Percentiles rank a stretch among this genome's conserved stretches.
These are phyloP conservation scores for Strigamia transsilvanica DNA, from an alignment of 2,888 invertebrate species.

Conservation along the genomic window DNA sequence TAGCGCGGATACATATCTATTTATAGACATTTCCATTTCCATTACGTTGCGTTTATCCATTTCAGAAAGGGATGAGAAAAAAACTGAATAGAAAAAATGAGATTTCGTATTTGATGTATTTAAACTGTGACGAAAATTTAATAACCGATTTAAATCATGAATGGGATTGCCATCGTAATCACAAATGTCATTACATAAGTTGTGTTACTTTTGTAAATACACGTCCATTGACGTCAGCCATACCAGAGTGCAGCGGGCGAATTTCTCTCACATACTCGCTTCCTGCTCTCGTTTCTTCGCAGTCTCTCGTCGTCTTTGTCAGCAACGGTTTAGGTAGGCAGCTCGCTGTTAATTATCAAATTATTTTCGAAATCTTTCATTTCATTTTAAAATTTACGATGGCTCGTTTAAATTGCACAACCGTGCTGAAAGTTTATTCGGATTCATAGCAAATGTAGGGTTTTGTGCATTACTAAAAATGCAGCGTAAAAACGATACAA, in stretches of 20 bases:
- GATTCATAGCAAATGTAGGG: no score
- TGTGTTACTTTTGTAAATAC: neutral
- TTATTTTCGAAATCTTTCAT: neutral
- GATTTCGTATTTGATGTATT: neutral
- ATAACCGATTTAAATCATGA: conserved; percentile 4
- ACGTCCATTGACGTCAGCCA: conserved; percentile 34
- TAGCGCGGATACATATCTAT: neutral
- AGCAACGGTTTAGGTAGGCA: conserved; percentile 23
- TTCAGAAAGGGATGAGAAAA: neutral
- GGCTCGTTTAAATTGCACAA: no score
- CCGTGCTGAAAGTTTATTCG: no score
- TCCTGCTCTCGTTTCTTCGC: conserved; percentile 40
- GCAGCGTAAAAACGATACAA: no score
- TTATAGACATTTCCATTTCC: neutral
- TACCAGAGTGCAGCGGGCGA: conserved; percentile 31
- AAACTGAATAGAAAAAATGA: neutral
- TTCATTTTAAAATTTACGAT: neutral
- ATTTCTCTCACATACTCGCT: conserved; percentile 19
- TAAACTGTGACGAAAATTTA: neutral
- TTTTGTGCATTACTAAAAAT: no score
- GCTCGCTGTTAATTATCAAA: neutral
- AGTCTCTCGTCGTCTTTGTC: conserved; percentile 48
- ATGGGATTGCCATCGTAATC: conserved; percentile 20
- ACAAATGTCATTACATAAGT: conserved; percentile 19
- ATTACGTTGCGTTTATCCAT: neutral